Base-by-base conservation (phyloP, 2,797 vertebrate genomes). In the Tympanoctomys barrerae region DNA sequence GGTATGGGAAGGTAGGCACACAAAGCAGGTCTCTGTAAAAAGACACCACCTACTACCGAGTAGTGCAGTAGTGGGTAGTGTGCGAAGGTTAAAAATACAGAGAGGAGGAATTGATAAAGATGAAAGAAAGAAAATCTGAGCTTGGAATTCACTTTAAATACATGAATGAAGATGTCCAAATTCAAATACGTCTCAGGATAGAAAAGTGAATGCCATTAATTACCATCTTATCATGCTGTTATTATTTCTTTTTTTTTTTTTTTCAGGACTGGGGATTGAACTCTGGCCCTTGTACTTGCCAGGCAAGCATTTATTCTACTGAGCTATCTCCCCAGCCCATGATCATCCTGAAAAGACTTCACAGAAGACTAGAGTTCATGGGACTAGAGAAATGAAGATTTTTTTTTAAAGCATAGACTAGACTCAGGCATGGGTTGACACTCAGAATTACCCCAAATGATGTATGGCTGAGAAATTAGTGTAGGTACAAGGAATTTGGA, bases 71-170 rank as follows among this genome's bases (percentile, higher is more conserved):
- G 33, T 16, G 52, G 33, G 26, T 18, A 21, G 19, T 12, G 6
- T 84, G 36, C 61, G 42, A 92, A 92, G 19, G 7, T 11, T 64
- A 18, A 46, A 82, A 89, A 54, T 26, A 49, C 18, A 52, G 49
- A 70, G 4, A 42, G 87, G 59, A 95, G 52, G 89, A 13, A 36
- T 5, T 31, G 46, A 26, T 33, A 92, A 62, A 80, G 2, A 0
- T 11, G 12, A 7, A 89, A 83, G 3, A 79, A 90, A 62, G 19
- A 79, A 89, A 77, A 66, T 90, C 39, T 88, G 28, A 54, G 71
- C 84, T 61, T 94, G 52, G 24, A 89, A 7, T 92, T 79, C 81
- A 83, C 33, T 52, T 77, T 75, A 83, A 95, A 62, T 28, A 71
- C 16, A 5, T 85, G 31, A 84, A 89, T 61, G 16, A 94, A 92